phyloP scores from a whole-genome alignment of 30 jellyfish, hydroid and myxozoan genomes.

The Rhopilema esculentum region DNA sequence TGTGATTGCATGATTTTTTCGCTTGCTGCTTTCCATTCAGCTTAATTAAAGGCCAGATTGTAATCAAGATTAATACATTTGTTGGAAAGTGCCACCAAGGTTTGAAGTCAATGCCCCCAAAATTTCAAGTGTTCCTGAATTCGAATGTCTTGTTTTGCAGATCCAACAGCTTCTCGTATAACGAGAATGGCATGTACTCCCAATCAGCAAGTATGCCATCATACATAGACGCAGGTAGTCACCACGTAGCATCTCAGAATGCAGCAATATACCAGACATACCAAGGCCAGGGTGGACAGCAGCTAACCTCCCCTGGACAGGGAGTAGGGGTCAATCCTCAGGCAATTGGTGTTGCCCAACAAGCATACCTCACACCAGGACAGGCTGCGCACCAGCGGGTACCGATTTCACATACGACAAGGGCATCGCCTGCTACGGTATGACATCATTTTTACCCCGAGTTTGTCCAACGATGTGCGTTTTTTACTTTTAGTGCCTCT shows the following conservation, averaged over 20 bases:
- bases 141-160: conserved; percentile 25
- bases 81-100: no score
- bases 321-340: conserved; percentile 98
- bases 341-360: conserved; percentile 99
- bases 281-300: conserved; percentile 87
- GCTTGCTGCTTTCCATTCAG: no score
- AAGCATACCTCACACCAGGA: conserved; percentile 97
- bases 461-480: background rate
- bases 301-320: conserved; percentile 78
- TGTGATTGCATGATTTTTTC: no score
- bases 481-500: background rate
- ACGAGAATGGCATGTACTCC: conserved; percentile 93
- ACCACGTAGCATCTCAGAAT: conserved; percentile 85
- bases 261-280: conserved; percentile 89
- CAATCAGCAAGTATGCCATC: conserved; percentile 91
- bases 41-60: no score
- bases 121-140: background rate
- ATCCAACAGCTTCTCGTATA: conserved; percentile 86
- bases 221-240: conserved; percentile 90
- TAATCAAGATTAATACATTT: no score
- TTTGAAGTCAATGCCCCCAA: no score
- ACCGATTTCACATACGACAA: conserved; percentile 98
- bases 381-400: conserved; percentile 98
- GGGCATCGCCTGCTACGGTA: conserved; percentile 99
- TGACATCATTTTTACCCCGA: conserved; percentile 12